Evolutionary conservation across 2,888 invertebrate species (phyloP).

Genomic region (Steinernema hermaphroditum): DNA sequence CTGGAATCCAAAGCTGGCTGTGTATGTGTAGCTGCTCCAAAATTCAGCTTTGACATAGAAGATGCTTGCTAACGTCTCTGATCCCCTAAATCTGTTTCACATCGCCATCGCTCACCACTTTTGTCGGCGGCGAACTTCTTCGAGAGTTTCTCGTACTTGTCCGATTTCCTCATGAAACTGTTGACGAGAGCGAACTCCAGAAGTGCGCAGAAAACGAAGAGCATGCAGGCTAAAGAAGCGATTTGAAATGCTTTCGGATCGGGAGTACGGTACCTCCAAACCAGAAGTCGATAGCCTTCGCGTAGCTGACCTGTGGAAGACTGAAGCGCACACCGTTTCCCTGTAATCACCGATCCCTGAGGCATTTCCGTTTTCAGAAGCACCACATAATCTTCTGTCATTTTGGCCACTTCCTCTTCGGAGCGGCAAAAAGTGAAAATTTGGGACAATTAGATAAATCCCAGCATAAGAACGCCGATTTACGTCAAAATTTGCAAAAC

Average conservation of each 20-base stretch:
- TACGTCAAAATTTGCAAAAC: neutral
- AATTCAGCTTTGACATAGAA: too few relatives aligned
- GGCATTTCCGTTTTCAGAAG: neutral
- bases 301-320: slow-evolving; percentile 40
- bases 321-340: slow-evolving; percentile 42
- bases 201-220: slow-evolving; percentile 60
- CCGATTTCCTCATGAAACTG: slow-evolving; percentile 60
- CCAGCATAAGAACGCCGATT: neutral
- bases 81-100: neutral
- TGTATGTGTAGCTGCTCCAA: too few relatives aligned
- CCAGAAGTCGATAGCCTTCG: slow-evolving; percentile 60
- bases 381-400: neutral
- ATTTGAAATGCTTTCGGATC: slow-evolving; percentile 20
- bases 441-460: neutral
- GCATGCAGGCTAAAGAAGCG: slow-evolving; percentile 53
- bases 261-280: slow-evolving; percentile 50
- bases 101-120: neutral
- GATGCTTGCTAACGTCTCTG: too few relatives aligned
- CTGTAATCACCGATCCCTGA: slow-evolving; percentile 16
- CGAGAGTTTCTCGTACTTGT: slow-evolving; percentile 44
- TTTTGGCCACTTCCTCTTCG: neutral
- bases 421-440: neutral
- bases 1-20: too few relatives aligned
- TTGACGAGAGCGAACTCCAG: slow-evolving; percentile 63
- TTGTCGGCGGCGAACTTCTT: slow-evolving; percentile 35